Evolutionary conservation across 2,797 vertebrate species (phyloP).

Genomic region (Phalanger gymnotis): DNA sequence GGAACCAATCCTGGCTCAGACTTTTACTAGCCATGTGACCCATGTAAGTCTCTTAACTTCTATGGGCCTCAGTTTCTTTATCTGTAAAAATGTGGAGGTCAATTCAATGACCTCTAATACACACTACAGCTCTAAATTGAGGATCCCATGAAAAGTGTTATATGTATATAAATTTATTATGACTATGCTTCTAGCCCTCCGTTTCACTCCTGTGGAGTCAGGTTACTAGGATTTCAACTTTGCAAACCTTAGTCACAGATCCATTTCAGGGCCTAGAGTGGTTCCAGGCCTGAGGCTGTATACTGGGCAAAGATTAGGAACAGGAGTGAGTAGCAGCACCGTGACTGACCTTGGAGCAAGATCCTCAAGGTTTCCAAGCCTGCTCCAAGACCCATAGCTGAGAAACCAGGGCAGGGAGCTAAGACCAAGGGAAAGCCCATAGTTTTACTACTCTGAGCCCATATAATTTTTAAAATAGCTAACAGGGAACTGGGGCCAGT

Average conservation of each 20-base stretch:
- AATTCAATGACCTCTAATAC: background rate
- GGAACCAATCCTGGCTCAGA: background rate
- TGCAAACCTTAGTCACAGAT: background rate
- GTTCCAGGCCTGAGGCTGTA: background rate
- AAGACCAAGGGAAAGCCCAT: background rate
- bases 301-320: background rate
- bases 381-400: background rate
- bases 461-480: background rate
- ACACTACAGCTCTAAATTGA: background rate
- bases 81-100: constrained; percentile 5
- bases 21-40: background rate
- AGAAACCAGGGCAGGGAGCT: background rate
- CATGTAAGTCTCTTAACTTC: constrained; percentile 1
- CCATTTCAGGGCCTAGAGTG: background rate
- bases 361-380: background rate
- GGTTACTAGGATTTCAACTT: background rate
- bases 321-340: background rate
- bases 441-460: no score
- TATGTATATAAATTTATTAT: background rate
- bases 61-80: constrained; percentile 23
- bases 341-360: background rate
- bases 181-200: background rate
- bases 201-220: background rate
- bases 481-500: background rate
- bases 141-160: background rate